These are phyloP conservation scores for Delichon dasypus DNA, from an alignment of 2,797 vertebrate species.

Conservation along the genomic window DNA sequence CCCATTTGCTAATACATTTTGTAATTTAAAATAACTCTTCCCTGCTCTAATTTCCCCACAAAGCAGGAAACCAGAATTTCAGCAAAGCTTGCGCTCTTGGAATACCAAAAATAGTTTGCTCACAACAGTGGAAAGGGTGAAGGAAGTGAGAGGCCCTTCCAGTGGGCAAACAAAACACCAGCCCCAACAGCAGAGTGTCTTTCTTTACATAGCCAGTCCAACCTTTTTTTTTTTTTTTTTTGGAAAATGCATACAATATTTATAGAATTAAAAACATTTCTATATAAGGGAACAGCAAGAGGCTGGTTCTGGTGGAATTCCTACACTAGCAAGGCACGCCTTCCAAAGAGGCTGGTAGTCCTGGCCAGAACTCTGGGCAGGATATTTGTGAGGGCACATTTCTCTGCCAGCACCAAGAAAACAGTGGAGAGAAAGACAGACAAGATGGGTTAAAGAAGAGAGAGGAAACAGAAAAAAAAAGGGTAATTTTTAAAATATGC, in stretches of 20 bases:
- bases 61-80: conserved; percentile 43
- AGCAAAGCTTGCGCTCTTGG: conserved; percentile 35
- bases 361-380: neutral
- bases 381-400: neutral
- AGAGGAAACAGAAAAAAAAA: neutral
- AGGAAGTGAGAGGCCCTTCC: conserved; percentile 42
- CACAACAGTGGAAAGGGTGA: conserved; percentile 40
- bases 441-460: neutral
- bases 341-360: neutral
- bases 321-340: neutral
- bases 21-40: conserved; percentile 16
- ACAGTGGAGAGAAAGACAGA: neutral
- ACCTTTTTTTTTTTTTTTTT: neutral
- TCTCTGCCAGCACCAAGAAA: neutral
- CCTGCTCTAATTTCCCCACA: neutral
- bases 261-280: conserved; percentile 53
- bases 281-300: conserved; percentile 48
- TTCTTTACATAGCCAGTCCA: neutral
- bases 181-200: neutral
- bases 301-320: conserved; percentile 31
- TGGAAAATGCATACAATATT: conserved; percentile 49
- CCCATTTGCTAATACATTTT: conserved; percentile 11
- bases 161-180: neutral
- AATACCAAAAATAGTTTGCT: conserved; percentile 58
- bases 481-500: neutral